Evolutionary conservation across 2,797 vertebrate genomes (phyloP), one percentile per base, ranked within the genome.

Genomic region (Oryzias dopingdopingensis): DNA sequence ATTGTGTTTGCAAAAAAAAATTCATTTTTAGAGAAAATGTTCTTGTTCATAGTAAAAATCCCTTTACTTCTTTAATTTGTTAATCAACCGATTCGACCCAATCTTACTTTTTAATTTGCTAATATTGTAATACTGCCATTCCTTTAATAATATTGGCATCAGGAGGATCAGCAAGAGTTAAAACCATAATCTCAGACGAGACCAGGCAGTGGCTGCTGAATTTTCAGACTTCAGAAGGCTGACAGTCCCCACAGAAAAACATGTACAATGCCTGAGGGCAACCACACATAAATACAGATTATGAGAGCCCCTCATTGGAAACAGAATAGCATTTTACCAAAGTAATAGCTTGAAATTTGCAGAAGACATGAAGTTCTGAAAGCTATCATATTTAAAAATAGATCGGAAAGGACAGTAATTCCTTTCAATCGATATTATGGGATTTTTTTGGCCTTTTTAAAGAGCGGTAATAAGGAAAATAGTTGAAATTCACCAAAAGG

Each of bases 401-500:
- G 32, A 12, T 13, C 32, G 3, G 32, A 37, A 37, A 12, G 32
- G 10, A 37, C 10, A 12, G 1, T 3, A 12, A 12, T 37, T 37
- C 8, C 12, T 37, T 37, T 37, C 1, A 37, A 37, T 37, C 10
- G 0, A 37, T 37, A 13, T 12, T 12, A 1, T 12, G 29, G 6
- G 6, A 29, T 32, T 32, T 32, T 26, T 26, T 26, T 26, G 18
- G 18, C 18, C 18, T 18, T 18, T 37, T 26, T 47, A 52, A 54
- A 52, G 42, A 16, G 75, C 73, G 70, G 73, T 70, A 81, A 81
- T 72, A 78, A 52, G 42, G 45, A 62, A 60, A 64, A 47, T 42
- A 70, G 70, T 32, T 59, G 37, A 71, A 70, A 70, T 59, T 64
- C 72, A 76, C 70, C n/a, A 13, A 37, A 32, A 37, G n/a, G 73